Conservation (phyloP, 2,888 invertebrate species). For the Drosophila prolongata region DNA sequence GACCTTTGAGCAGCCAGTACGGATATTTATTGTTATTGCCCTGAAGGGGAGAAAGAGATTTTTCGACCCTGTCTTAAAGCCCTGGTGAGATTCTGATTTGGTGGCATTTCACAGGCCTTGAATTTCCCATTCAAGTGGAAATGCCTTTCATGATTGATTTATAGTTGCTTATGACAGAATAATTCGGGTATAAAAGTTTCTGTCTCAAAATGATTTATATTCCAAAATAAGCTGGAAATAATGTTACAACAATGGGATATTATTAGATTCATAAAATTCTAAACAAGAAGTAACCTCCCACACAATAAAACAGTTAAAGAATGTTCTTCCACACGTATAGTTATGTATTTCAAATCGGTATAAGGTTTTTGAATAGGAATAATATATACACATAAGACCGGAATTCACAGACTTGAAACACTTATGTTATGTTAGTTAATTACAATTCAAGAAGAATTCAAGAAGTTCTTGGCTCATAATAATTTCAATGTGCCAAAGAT, state of each 20-base stretch:
- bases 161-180: slow-evolving; percentile 25
- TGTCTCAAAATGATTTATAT: slow-evolving; percentile 3
- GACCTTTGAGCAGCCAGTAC: slow-evolving; percentile 33
- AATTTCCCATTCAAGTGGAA: slow-evolving; percentile 22
- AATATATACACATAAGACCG: background rate
- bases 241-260: too few species aligned
- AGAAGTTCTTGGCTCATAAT: too few species aligned
- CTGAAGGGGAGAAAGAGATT: slow-evolving; percentile 8
- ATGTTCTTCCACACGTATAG: background rate
- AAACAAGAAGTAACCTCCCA: background rate
- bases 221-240: too few species aligned
- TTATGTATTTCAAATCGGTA: background rate
- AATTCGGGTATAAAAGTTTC: slow-evolving; percentile 5
- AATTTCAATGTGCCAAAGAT: too few species aligned
- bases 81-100: slow-evolving; percentile 15
- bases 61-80: slow-evolving; percentile 9
- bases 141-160: slow-evolving; percentile 27
- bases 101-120: slow-evolving; percentile 28
- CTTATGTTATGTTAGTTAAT: background rate
- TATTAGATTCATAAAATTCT: too few species aligned
- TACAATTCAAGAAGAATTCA: background rate
- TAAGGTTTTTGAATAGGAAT: background rate
- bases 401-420: background rate
- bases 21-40: slow-evolving; percentile 46
- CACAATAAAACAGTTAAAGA: background rate